These are phyloP conservation scores for Acinonyx jubatus DNA, from an alignment of 2,113 vertebrate genomes.

Conservation along the genomic window DNA sequence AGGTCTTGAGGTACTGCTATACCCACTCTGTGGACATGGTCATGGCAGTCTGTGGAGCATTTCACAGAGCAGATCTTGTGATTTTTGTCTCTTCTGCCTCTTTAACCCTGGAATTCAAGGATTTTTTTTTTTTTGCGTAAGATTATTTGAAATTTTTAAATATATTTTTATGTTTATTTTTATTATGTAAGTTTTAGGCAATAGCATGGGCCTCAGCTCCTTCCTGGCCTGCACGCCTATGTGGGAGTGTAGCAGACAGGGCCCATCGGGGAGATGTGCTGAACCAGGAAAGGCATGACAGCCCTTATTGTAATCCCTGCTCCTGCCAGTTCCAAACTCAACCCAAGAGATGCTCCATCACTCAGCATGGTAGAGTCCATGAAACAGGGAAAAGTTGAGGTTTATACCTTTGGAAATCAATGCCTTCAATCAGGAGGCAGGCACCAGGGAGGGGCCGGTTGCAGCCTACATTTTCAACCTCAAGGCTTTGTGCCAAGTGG, in stretches of 20 bases:
- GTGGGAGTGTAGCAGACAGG: neutral
- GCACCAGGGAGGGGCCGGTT: neutral
- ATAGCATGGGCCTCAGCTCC: no score
- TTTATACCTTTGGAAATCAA: neutral
- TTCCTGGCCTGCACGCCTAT: neutral
- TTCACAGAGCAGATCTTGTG: neutral
- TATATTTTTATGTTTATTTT: neutral
- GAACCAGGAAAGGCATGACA: neutral
- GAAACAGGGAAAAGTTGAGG: neutral
- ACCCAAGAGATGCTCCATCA: neutral
- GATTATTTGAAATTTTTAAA: neutral
- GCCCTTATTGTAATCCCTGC: neutral
- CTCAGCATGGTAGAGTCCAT: neutral
- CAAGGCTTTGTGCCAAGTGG: no score
- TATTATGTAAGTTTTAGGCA: neutral
- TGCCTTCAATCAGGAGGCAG: neutral
- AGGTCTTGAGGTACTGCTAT: rapidly evolving
- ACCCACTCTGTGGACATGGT: neutral
- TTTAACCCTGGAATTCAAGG: neutral
- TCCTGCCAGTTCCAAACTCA: neutral
- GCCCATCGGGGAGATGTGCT: neutral
- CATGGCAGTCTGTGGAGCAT: neutral
- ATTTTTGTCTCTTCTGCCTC: neutral
- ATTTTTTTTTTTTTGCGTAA: neutral
- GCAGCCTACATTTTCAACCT: neutral